Conservation (phyloP, 2,113 vertebrate species). For the Heloderma charlesbogerti region DNA sequence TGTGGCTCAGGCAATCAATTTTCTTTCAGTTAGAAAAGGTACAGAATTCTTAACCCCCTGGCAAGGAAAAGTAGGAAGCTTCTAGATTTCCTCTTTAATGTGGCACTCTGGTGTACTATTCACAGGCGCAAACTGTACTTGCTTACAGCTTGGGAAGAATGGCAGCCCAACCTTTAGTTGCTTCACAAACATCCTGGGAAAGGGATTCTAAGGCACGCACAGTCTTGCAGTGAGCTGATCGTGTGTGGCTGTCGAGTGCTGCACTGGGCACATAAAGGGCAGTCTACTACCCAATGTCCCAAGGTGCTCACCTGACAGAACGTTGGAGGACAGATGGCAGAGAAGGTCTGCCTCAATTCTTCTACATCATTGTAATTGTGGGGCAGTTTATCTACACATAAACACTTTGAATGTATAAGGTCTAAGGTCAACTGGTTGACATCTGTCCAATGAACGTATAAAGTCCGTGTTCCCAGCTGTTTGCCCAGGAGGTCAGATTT, state of each 20-base stretch:
- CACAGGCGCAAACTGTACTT: background rate
- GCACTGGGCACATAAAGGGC: background rate
- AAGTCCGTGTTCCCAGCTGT: slow-evolving; percentile 88
- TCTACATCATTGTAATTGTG: slow-evolving; percentile 80
- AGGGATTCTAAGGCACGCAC: background rate
- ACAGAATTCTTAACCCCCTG: background rate
- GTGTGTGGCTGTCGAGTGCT: background rate
- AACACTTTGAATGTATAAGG: slow-evolving; percentile 87
- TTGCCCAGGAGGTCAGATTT: slow-evolving; percentile 92
- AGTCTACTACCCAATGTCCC: background rate
- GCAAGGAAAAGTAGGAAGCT: background rate
- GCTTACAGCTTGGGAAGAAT: background rate
- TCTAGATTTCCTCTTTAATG: background rate
- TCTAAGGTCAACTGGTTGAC: slow-evolving; percentile 85
- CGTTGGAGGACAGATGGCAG: slow-evolving; percentile 75
- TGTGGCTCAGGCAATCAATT: background rate
- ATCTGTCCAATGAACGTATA: slow-evolving; percentile 97
- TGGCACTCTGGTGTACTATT: background rate
- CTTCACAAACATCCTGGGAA: background rate
- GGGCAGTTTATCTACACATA: slow-evolving; percentile 89
- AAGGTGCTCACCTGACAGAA: slow-evolving; percentile 88
- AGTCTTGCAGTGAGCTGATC: background rate
- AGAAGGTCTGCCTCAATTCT: slow-evolving; percentile 79
- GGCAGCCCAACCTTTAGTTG: no score
- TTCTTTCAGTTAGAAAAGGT: background rate